A percentile compares a stretch with the other conserved stretches of the same genome.
phyloP scores from a whole-genome alignment of 2,797 vertebrate genomes.

The Sylvia borin region DNA sequence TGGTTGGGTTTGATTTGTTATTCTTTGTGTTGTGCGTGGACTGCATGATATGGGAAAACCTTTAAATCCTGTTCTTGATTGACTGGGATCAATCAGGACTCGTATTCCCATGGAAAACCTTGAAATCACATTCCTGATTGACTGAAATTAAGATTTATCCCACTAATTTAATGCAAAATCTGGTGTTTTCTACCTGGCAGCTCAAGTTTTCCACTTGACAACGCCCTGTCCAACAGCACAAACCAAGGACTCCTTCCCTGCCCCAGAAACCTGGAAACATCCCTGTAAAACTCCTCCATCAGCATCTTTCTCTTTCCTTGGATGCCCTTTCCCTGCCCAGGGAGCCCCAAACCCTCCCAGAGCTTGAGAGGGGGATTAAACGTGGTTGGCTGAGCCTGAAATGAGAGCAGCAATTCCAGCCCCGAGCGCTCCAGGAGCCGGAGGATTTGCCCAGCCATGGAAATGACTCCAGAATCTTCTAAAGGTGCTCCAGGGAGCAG shows the following conservation, averaged over 20 bases:
- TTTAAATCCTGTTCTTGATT: neutral
- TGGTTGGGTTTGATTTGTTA: neutral
- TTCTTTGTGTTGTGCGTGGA: neutral
- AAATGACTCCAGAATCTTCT: neutral
- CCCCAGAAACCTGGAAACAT: neutral
- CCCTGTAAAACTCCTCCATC: neutral
- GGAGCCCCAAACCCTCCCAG: neutral
- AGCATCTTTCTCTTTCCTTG: neutral
- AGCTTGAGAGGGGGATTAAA: neutral
- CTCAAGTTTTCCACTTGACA: neutral
- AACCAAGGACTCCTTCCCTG: neutral
- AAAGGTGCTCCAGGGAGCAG: neutral
- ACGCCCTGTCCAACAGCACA: fast-evolving
- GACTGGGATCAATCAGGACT: neutral
- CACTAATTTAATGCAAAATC: neutral
- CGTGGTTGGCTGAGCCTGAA: neutral
- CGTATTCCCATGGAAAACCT: neutral
- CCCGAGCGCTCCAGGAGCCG: fast-evolving
- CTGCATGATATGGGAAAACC: neutral
- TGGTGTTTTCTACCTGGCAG: neutral
- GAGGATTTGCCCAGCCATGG: neutral
- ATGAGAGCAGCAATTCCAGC: neutral
- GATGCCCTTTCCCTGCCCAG: neutral
- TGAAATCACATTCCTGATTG: neutral
- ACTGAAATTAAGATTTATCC: neutral